Evolutionary conservation across 2,888 invertebrate genomes (phyloP), one percentile per base, ranked within the genome.

Genomic region (Ormyrus rosae): DNA sequence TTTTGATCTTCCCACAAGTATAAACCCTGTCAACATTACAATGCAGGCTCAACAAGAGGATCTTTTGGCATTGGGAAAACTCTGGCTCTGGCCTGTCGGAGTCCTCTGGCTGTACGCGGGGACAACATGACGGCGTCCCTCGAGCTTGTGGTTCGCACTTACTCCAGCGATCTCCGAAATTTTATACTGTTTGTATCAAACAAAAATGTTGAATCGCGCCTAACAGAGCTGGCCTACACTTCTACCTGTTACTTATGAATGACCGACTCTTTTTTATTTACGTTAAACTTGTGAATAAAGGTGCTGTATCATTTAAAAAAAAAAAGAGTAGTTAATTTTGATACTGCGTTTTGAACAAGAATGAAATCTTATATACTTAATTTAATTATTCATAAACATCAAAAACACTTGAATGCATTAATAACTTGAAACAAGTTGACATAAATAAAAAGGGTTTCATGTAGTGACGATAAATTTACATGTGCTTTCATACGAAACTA

Each of bases 61-160:
- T 92, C 92, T 99, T 88, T 94, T 96, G 64, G 95, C 96, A 6
- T 93, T 99, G 84, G 99, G 99, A 34, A 96, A 97, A 84, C 92
- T 99, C 92, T 99, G 84, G 96, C 97, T 0, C 92, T 99, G 86
- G 97, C 98, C n/a, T 98, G 98, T 91, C 96, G 98, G 90, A 96
- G 96, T 74, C 93, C 97, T 75, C 94, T 96, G 91, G 97, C 97
- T 87, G 94, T 96, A 85, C 96, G 96, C 91, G 93, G 95, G 84
- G 97, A 98, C 86, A 97, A 97, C 91, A 93, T 98, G 86, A 94
- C 95, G 87, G 94, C 96, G 9, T 97, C 97, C 78, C 93, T 99
- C 90, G 98, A 98, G 84, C 93, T 98, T 84, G 96, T 99, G 85
- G 93, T 96, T 80, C 93, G 97, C 86, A 95, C 96, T 86, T 99